Base-by-base conservation (phyloP, 53 echinoderm and acorn worm species). In the Echinarachnius parma region DNA sequence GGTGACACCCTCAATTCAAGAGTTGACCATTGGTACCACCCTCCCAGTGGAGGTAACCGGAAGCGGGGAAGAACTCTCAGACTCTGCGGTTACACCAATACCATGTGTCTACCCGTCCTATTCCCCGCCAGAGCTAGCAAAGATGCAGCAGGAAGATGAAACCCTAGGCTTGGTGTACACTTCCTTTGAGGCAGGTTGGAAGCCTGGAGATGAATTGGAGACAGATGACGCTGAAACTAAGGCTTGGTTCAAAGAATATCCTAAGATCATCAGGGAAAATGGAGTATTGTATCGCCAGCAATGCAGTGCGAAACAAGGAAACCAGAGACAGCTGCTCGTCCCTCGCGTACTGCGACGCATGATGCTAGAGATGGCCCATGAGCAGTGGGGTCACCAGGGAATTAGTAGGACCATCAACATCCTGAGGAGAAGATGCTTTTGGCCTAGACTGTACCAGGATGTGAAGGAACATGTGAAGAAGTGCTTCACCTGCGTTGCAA, bases 61-160 rank as follows among this genome's bases (percentile, higher is more conserved):
- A 4, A 20, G 11, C 2, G 59, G 31, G 5, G 59, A 59, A 59
- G 47, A 21, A 3, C 21, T 49, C 19, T 13, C 24, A 35, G 57
- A 49, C 13, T 4, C 50, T 4, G 21, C 27, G 30, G 22, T 10
- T 0, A 54, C 0, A 34, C 4, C n/a, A n/a, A n/a, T 13, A 0
- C 81, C 78, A 11, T 46, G 76, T 10, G 83, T 84, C 13, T 60
- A 75, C 5, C 90, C 90, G 46, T 90, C 90, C 2, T 85, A 66
- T 16, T 63, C 90, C 1, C 4, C 15, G 2, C 31, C 48, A 3
- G 59, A 90, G 49, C 33, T 90, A 3, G 60, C 59, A 0, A 8
- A 21, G 3, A 44, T 86, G 29, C 90, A 90, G 39, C 62, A 75
- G 60, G 32, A 67, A 0, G 86, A 90, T 66, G 46, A 59, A 21